Percentiles rank a stretch among this genome's conserved stretches.
These are phyloP conservation scores for Psilopsiagon aymara DNA, from an alignment of 2,113 vertebrate genomes.

Conservation along the genomic window DNA sequence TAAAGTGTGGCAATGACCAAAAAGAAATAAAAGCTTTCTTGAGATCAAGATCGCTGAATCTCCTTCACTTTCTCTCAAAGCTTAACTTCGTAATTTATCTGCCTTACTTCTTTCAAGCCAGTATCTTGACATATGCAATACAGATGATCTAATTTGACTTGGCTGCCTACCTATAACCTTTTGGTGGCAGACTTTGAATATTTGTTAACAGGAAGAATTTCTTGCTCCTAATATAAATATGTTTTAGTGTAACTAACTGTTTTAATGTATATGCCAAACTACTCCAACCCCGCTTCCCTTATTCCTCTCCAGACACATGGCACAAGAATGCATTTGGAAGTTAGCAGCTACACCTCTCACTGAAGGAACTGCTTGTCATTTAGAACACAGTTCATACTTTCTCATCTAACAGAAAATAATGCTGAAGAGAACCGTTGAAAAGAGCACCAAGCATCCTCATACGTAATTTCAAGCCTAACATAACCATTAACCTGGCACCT, in stretches of 20 bases:
- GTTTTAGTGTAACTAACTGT: background rate
- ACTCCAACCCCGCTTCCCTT: accelerated
- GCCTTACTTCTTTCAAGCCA: background rate
- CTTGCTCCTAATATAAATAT: background rate
- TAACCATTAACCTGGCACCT: background rate
- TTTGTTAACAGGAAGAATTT: background rate
- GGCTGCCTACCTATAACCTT: background rate
- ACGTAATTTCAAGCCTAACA: background rate
- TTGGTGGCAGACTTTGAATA: background rate
- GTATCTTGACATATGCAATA: background rate
- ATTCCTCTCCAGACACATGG: background rate
- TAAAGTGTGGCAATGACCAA: background rate
- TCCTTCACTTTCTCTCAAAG: background rate
- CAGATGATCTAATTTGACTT: background rate
- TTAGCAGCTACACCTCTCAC: background rate
- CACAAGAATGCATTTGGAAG: background rate
- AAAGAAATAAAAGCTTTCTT: background rate
- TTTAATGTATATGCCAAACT: background rate
- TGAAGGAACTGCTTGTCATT: background rate
- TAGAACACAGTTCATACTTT: background rate
- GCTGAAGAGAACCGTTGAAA: background rate
- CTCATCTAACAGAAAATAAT: background rate
- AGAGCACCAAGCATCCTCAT: background rate
- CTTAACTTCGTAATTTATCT: background rate
- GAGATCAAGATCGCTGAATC: background rate